Evolutionary conservation across 2,888 invertebrate species (phyloP).

Genomic region (Syrphus vitripennis): DNA sequence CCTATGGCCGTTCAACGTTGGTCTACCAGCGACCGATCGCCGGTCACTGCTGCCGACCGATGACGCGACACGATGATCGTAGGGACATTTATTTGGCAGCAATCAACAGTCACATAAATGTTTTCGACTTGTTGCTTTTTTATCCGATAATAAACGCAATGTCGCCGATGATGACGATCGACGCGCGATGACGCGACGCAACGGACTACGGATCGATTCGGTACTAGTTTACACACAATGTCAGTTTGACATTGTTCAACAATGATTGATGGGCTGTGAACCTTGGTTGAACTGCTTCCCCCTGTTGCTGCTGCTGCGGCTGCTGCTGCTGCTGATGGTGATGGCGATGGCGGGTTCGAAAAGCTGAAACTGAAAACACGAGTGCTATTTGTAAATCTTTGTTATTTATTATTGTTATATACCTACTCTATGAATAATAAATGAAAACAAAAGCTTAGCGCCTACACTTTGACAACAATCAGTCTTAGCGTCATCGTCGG

Average conservation of each 20-base stretch:
- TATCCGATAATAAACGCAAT: constrained; percentile 17
- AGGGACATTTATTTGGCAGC: constrained; percentile 48
- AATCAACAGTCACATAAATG: constrained; percentile 57
- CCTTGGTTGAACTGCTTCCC: constrained; percentile 32
- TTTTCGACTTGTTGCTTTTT: constrained; percentile 46
- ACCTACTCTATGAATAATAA: constrained; percentile 64
- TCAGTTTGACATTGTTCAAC: constrained; percentile 47
- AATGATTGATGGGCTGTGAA: constrained; percentile 59
- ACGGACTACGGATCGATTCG: constrained; percentile 8
- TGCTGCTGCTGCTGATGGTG: too few relatives aligned
- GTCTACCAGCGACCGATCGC: not conserved
- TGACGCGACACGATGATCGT: not conserved
- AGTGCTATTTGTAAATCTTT: constrained; percentile 40
- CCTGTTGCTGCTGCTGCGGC: not conserved
- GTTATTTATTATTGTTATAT: constrained; percentile 43
- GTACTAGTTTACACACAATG: constrained; percentile 25
- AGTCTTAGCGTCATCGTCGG: not conserved
- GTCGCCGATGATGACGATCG: constrained; percentile 34
- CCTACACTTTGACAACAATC: constrained; percentile 55
- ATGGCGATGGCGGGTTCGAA: not conserved
- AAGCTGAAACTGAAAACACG: not conserved
- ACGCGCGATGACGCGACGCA: constrained; percentile 3
- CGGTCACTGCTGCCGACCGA: not conserved
- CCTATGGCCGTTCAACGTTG: not conserved
- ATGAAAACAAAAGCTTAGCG: constrained; percentile 40